phyloP scores from a whole-genome alignment of 2,113 vertebrate species.

The Grantiella picta region DNA sequence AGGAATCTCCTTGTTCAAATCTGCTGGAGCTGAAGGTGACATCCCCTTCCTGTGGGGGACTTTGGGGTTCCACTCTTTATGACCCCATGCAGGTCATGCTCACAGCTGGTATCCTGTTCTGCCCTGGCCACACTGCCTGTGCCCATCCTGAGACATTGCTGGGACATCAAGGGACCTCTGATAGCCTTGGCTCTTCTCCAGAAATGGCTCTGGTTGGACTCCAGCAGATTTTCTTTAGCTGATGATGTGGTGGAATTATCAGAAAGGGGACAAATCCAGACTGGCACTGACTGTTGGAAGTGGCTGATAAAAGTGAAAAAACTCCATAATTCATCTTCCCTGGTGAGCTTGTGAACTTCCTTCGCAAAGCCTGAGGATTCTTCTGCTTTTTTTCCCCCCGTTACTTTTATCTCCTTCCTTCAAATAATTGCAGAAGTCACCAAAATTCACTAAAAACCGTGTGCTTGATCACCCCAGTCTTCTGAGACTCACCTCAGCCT shows the following conservation, averaged over 20 bases:
- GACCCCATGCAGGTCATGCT: fast-evolving
- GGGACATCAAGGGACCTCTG: neutral
- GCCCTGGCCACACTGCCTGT: neutral
- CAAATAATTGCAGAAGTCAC: neutral
- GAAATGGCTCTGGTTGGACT: neutral
- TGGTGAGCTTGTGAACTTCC: neutral
- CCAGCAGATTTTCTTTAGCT: neutral
- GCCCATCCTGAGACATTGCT: neutral
- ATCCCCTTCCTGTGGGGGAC: neutral
- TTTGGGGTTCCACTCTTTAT: neutral
- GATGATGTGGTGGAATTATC: neutral
- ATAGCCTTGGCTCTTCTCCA: neutral
- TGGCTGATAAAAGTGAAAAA: neutral
- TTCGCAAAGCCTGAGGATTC: neutral
- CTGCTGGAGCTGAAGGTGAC: neutral
- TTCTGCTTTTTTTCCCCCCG: fast-evolving
- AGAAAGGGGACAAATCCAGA: neutral
- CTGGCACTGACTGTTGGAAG: neutral
- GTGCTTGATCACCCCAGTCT: neutral
- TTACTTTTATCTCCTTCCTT: neutral
- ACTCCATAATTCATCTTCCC: neutral
- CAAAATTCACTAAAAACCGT: neutral
- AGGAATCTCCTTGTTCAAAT: fast-evolving
- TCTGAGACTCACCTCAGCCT: neutral
- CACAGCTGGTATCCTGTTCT: neutral